A percentile compares a stretch with the other conserved stretches of the same genome.
Evolutionary conservation across 2,113 vertebrate species (phyloP).

Genomic region (Tenebrosternarchus preto): DNA sequence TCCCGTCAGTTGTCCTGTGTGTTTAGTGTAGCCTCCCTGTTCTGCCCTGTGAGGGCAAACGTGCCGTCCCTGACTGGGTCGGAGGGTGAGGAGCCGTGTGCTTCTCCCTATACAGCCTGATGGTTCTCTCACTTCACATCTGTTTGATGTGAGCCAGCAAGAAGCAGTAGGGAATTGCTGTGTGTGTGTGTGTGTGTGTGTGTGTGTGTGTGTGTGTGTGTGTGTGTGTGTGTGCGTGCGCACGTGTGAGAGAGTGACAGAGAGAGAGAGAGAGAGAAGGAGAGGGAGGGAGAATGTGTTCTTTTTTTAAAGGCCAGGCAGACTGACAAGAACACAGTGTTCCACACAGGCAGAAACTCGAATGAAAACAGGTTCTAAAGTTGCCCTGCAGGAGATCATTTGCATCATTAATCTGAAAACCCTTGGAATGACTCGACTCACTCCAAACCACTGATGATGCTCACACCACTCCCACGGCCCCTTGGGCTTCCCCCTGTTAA

Average conservation of each 20-base stretch:
- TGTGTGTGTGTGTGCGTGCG: not conserved
- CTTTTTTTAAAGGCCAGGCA: conserved; percentile 42
- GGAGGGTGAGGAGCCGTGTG: not conserved
- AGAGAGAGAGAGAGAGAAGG: not conserved
- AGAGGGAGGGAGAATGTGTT: conserved; percentile 2
- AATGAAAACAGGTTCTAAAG: conserved; percentile 47
- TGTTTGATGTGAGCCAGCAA: conserved; percentile 11
- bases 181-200: conserved; percentile 20
- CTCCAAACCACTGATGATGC: too few species aligned
- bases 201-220: conserved; percentile 3
- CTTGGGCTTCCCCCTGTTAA: too few species aligned
- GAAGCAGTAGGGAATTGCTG: conserved; percentile 28
- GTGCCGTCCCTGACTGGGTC: not conserved
- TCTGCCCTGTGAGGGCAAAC: conserved; percentile 6
- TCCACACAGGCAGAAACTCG: conserved; percentile 40
- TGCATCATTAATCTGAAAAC: conserved; percentile 42
- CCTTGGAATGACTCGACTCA: too few species aligned
- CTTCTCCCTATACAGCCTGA: conserved; percentile 19
- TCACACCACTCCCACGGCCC: too few species aligned
- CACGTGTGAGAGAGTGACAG: not conserved
- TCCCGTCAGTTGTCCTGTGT: conserved; percentile 55
- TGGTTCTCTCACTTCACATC: conserved; percentile 53
- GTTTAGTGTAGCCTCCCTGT: too few species aligned
- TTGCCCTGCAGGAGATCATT: conserved; percentile 44
- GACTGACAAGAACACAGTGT: conserved; percentile 51